Percentiles rank a stretch among this genome's conserved stretches.
phyloP scores from a whole-genome alignment of 2,113 vertebrate species.

The Meleagris gallopavo region DNA sequence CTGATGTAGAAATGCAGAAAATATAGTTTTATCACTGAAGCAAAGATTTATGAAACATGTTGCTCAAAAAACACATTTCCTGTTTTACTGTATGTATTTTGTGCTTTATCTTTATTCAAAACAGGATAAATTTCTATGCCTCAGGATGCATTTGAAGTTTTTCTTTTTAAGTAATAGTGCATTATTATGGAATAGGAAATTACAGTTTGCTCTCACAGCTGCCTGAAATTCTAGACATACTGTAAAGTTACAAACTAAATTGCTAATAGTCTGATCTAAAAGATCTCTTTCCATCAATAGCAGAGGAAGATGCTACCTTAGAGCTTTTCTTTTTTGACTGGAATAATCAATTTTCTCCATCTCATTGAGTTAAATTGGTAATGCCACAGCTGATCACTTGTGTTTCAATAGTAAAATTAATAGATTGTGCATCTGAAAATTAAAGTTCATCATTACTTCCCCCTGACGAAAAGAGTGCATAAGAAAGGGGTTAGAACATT shows the following conservation, averaged over 20 bases:
- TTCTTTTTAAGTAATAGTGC: constrained; percentile 44
- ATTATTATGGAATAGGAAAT: constrained; percentile 51
- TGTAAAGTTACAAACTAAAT: neutral
- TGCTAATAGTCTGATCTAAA: neutral
- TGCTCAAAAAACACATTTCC: constrained; percentile 10
- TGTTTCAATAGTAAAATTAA: neutral
- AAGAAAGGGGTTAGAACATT: too few species aligned
- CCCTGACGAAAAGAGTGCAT: neutral
- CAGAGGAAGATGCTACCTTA: neutral
- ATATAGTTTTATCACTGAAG: neutral
- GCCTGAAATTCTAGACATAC: constrained; percentile 7
- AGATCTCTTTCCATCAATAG: neutral
- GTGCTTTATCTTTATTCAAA: constrained; percentile 48
- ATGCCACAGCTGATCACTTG: neutral
- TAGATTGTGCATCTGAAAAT: too few species aligned
- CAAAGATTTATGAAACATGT: neutral
- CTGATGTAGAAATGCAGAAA: neutral
- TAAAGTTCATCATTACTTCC: neutral
- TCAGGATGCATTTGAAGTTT: constrained; percentile 51
- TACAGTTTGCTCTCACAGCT: neutral
- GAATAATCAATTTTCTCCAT: neutral
- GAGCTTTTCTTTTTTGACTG: neutral
- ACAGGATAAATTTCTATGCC: neutral
- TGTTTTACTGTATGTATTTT: neutral
- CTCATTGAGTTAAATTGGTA: neutral